A percentile compares a stretch with the other conserved stretches of the same genome.
These are phyloP conservation scores for Centruroides sculpturatus DNA, from an alignment of 1,140 invertebrate species.

Conservation along the genomic window DNA sequence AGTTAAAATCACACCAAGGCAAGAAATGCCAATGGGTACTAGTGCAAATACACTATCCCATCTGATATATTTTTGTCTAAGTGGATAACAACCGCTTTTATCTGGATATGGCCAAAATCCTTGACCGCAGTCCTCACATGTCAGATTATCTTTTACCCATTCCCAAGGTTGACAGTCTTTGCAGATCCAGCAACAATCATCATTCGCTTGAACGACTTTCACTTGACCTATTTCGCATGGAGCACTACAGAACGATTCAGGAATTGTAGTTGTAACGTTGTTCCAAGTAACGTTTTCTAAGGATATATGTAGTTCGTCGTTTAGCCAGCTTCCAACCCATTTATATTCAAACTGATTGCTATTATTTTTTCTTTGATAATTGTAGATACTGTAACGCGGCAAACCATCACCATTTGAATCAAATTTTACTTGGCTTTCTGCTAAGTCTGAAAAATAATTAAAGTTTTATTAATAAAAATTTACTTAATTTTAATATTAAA, in stretches of 20 bases:
- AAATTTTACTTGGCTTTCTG: slow-evolving; percentile 47
- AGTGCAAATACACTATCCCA: slow-evolving; percentile 41
- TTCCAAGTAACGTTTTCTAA: slow-evolving; percentile 31
- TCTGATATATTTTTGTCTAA: slow-evolving; percentile 38
- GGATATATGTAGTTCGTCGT: slow-evolving; percentile 42
- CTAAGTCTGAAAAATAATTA: slow-evolving; percentile 38
- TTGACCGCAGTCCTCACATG: slow-evolving; percentile 39
- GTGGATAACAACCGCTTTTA: slow-evolving; percentile 28
- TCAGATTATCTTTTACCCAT: slow-evolving; percentile 40
- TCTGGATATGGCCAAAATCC: slow-evolving; percentile 32
- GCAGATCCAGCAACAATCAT: slow-evolving; percentile 36
- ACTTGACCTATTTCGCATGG: slow-evolving; percentile 52
- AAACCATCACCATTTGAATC: slow-evolving; percentile 50
- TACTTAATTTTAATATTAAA: too few relatives aligned
- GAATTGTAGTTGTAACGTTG: slow-evolving; percentile 23
- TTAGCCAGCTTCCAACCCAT: slow-evolving; percentile 29
- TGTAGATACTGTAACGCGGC: slow-evolving; percentile 44
- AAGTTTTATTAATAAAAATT: neutral
- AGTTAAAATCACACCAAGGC: slow-evolving; percentile 38
- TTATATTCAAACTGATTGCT: slow-evolving; percentile 38
- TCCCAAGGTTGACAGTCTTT: slow-evolving; percentile 40
- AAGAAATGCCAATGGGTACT: slow-evolving; percentile 37
- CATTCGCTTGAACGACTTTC: slow-evolving; percentile 45
- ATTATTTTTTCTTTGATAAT: slow-evolving; percentile 34
- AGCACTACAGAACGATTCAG: slow-evolving; percentile 47